A percentile compares a stretch with the other conserved stretches of the same genome.
phyloP scores from a whole-genome alignment of 1,140 invertebrate genomes.

The Ceratina calcarata region DNA sequence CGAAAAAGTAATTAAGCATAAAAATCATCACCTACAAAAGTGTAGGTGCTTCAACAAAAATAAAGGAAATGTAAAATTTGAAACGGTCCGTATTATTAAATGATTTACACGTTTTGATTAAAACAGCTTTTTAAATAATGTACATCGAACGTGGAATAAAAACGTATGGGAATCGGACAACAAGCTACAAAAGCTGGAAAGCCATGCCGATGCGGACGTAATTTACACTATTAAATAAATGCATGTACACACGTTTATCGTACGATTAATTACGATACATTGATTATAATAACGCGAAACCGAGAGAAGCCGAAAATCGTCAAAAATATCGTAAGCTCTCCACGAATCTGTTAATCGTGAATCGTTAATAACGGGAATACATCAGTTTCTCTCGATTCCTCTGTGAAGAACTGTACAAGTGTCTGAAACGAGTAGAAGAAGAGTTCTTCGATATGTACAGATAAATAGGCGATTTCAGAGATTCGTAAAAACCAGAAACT shows the following conservation, averaged over 20 bases:
- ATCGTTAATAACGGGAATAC: not conserved
- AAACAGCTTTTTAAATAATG: no score
- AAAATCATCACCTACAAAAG: not conserved
- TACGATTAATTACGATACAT: constrained; percentile 15
- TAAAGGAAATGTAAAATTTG: not conserved
- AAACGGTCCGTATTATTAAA: no score
- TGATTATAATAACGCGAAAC: no score
- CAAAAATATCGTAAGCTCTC: not conserved
- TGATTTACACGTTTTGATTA: no score
- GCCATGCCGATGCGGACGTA: constrained; percentile 29
- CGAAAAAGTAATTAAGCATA: not conserved
- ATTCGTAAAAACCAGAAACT: not conserved
- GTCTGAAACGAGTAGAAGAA: not conserved
- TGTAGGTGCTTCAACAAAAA: not conserved
- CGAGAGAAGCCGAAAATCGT: not conserved
- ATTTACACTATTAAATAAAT: constrained; percentile 22
- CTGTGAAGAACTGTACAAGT: not conserved
- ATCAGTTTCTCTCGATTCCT: not conserved
- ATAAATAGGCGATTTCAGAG: not conserved
- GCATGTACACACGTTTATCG: not conserved
- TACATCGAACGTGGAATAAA: no score
- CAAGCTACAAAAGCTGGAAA: constrained; percentile 44
- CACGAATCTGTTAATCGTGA: no score
- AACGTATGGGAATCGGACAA: no score
- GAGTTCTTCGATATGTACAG: not conserved